Percentiles rank a stretch among this genome's conserved stretches.
Conservation (phyloP, 2,888 invertebrate species). For the Boloria euphrosyne region DNA sequence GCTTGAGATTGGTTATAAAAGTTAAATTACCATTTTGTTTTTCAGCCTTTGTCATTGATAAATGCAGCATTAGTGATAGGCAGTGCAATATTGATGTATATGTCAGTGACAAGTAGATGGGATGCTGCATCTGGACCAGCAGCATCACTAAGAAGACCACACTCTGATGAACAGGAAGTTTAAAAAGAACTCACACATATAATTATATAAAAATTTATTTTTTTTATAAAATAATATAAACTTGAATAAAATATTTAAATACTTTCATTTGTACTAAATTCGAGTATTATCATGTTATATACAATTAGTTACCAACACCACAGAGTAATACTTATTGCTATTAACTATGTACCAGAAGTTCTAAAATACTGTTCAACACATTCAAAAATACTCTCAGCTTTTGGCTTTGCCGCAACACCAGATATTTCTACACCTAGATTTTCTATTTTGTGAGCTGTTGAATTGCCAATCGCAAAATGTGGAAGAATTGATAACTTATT, state of each 20-base stretch:
- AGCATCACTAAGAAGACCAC: slow-evolving; percentile 37
- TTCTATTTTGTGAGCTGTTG: slow-evolving; percentile 72
- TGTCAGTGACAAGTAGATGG: slow-evolving; percentile 51
- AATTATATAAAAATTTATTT: background rate
- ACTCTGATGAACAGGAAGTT: slow-evolving; percentile 33
- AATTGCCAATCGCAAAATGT: slow-evolving; percentile 74
- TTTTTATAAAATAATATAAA: slow-evolving; percentile 26
- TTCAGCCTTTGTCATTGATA: slow-evolving; percentile 51
- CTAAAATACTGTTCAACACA: slow-evolving; percentile 56
- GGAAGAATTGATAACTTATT: slow-evolving; percentile 63
- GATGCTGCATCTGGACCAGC: slow-evolving; percentile 45
- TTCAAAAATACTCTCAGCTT: slow-evolving; percentile 60
- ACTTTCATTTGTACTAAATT: slow-evolving; percentile 35
- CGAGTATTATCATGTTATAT: slow-evolving; percentile 35
- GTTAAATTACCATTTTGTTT: slow-evolving; percentile 12
- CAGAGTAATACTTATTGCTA: slow-evolving; percentile 29
- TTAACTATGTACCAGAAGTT: slow-evolving; percentile 45
- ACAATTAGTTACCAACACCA: slow-evolving; percentile 46
- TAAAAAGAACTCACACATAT: slow-evolving; percentile 11
- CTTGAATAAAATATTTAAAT: slow-evolving; percentile 37
- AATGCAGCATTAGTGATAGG: slow-evolving; percentile 49
- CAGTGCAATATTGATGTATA: slow-evolving; percentile 52
- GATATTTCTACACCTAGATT: slow-evolving; percentile 72
- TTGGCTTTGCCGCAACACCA: slow-evolving; percentile 64
- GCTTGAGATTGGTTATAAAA: no score